Conservation (phyloP, 92 coral and sea anemone species). For the Chrysogorgia sp. region DNA sequence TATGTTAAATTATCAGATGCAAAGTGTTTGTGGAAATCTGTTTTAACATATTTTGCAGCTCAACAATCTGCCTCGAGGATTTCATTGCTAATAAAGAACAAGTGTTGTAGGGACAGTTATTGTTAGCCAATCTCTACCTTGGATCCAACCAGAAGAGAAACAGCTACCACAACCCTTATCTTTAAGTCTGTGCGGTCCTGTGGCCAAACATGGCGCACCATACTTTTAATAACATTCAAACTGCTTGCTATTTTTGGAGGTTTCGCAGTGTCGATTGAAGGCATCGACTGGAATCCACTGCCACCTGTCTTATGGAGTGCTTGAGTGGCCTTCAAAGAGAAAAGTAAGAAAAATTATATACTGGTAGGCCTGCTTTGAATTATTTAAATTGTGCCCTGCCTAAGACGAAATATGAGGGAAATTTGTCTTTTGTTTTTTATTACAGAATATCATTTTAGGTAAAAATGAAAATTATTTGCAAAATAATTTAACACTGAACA, state of each 20-base stretch:
- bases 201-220: constrained; percentile 98
- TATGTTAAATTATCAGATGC: no score
- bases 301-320: constrained; percentile 2
- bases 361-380: no score
- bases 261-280: background rate
- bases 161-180: constrained; percentile 83
- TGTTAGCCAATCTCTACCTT: constrained; percentile 61
- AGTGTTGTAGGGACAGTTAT: no score
- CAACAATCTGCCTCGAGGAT: no score
- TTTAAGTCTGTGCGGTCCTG: constrained; percentile 91
- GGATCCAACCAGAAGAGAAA: constrained; percentile 79
- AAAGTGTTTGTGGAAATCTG: no score
- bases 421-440: background rate
- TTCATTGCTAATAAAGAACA: background rate
- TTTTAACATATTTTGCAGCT: no score
- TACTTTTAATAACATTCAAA: constrained; percentile 71
- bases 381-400: no score
- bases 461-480: no score
- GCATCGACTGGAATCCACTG: constrained; percentile 4
- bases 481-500: no score
- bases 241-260: constrained; percentile 27
- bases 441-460: no score
- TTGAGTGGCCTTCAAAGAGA: background rate
- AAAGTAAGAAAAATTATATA: background rate
- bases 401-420: no score